These are phyloP conservation scores for Oreohelix idahoensis DNA, from an alignment of 1,140 invertebrate species.

Conservation along the genomic window DNA sequence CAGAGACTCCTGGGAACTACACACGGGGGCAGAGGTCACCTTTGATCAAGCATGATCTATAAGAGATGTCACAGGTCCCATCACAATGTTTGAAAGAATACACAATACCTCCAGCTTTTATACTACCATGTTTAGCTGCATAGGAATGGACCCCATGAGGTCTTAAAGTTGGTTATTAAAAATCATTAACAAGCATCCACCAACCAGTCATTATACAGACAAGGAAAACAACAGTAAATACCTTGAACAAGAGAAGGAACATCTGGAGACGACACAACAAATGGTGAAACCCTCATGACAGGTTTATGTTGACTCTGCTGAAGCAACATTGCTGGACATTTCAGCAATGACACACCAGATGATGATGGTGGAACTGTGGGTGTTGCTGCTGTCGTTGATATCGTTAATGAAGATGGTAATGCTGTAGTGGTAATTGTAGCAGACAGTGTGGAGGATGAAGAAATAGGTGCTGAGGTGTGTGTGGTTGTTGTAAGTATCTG, in stretches of 20 bases:
- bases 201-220: background rate
- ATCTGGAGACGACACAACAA: slow-evolving; percentile 25
- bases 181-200: background rate
- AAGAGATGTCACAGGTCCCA: too few species aligned
- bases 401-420: slow-evolving; percentile 7
- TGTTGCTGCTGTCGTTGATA: slow-evolving; percentile 16
- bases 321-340: slow-evolving; percentile 17
- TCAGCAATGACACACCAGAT: slow-evolving; percentile 31
- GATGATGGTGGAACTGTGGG: background rate
- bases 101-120: too few species aligned
- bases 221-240: background rate
- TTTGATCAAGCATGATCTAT: too few species aligned
- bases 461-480: slow-evolving; percentile 38
- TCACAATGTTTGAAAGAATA: too few species aligned
- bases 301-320: slow-evolving; percentile 40
- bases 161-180: too few species aligned
- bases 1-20: too few species aligned
- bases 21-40: too few species aligned
- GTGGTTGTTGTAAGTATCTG: slow-evolving; percentile 73
- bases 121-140: too few species aligned
- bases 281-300: slow-evolving; percentile 50
- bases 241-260: background rate
- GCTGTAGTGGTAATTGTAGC: background rate
- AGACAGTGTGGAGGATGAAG: slow-evolving; percentile 1
- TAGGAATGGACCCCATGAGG: too few species aligned